Evolutionary conservation across 2,797 vertebrate genomes (phyloP).

Genomic region (Pipistrellus pygmaeus): DNA sequence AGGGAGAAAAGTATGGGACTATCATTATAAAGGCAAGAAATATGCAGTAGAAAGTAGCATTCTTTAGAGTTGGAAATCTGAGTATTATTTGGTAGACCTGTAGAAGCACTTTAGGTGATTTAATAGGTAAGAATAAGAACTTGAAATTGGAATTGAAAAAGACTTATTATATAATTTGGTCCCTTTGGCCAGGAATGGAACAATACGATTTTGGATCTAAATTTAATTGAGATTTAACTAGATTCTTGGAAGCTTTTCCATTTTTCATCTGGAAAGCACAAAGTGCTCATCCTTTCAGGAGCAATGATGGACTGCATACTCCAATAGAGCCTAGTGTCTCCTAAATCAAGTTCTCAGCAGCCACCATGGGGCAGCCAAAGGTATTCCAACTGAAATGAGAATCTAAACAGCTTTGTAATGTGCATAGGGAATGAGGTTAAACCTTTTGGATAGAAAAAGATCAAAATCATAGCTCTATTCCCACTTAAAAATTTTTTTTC

Average conservation of each 20-base stretch:
- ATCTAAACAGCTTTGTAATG: constrained; percentile 59
- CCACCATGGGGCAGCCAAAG: constrained; percentile 82
- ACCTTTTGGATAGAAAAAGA: constrained; percentile 70
- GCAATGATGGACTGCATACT: constrained; percentile 22
- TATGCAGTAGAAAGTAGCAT: not conserved
- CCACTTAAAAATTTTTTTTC: constrained; percentile 42
- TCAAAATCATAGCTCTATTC: constrained; percentile 51
- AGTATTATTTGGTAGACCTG: constrained; percentile 42
- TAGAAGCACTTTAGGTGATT: constrained; percentile 69
- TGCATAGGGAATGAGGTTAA: constrained; percentile 69
- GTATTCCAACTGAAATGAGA: constrained; percentile 58
- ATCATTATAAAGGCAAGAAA: not conserved
- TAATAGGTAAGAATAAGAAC: constrained; percentile 67
- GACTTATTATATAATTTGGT: constrained; percentile 77
- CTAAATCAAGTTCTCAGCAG: constrained; percentile 60
- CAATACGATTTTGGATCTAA: constrained; percentile 68
- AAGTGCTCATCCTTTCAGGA: constrained; percentile 51
- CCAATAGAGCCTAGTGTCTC: not conserved
- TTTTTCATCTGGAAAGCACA: constrained; percentile 55
- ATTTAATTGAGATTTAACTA: constrained; percentile 80
- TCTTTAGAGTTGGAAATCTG: not conserved
- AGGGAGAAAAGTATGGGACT: not conserved
- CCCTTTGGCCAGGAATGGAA: constrained; percentile 60
- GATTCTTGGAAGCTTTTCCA: constrained; percentile 64
- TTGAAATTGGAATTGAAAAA: constrained; percentile 73